Percentiles rank a stretch among this genome's conserved stretches.
Conservation (phyloP, 1,140 invertebrate genomes). For the Eumeta japonica region DNA sequence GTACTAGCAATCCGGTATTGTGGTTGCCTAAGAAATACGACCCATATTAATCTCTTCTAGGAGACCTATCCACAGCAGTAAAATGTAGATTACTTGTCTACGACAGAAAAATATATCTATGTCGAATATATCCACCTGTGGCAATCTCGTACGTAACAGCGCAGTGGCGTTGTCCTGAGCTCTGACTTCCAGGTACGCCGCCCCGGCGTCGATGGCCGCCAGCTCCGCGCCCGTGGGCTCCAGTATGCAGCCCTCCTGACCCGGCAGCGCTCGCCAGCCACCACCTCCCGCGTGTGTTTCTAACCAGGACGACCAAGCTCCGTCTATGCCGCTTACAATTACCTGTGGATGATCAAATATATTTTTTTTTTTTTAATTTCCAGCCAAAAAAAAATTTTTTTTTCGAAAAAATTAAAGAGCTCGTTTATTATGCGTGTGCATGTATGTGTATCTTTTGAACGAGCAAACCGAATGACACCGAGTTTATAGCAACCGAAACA, state of each 20-base stretch:
- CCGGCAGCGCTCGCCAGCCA: constrained; percentile 19
- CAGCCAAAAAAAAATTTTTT: constrained; percentile 8
- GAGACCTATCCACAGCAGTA: no score
- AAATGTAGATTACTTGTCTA: no score
- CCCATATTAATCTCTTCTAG: no score
- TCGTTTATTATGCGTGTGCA: no score
- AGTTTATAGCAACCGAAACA: no score
- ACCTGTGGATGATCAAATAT: no score
- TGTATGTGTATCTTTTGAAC: no score
- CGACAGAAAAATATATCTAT: no score
- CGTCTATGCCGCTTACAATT: constrained; percentile 30
- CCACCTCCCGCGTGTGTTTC: constrained; percentile 25
- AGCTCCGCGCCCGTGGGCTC: constrained; percentile 38
- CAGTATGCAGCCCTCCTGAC: constrained; percentile 37
- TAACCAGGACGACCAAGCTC: constrained; percentile 35
- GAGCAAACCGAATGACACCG: no score
- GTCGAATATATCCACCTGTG: constrained; percentile 26
- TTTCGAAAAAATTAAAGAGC: constrained; percentile 4
- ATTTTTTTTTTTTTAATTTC: no score
- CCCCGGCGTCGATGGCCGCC: constrained; percentile 30
- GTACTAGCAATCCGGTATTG: no score
- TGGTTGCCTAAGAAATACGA: no score
- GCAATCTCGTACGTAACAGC: constrained; percentile 39
- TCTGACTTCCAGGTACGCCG: constrained; percentile 33
- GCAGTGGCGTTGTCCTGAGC: constrained; percentile 37